phyloP scores from a whole-genome alignment of 2,113 vertebrate genomes.

The Noturus placidus region DNA sequence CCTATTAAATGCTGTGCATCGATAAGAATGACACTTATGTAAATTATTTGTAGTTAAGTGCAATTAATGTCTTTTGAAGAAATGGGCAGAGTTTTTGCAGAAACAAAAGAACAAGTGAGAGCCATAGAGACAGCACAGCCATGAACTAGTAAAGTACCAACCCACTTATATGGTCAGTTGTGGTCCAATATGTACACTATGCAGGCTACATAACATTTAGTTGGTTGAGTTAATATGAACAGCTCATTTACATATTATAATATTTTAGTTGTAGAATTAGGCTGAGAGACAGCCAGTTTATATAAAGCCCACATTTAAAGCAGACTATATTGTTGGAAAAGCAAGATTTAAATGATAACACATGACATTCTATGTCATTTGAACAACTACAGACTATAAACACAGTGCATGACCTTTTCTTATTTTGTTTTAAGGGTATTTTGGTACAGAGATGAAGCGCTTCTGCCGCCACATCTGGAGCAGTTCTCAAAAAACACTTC shows the following conservation, averaged over 20 bases:
- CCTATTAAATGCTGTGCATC: not conserved
- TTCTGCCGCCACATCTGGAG: no score
- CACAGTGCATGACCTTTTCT: not conserved
- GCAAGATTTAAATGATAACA: not conserved
- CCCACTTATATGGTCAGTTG: not conserved
- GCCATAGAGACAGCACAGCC: not conserved
- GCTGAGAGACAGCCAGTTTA: not conserved
- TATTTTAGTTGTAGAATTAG: no score
- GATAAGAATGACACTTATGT: not conserved
- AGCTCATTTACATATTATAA: not conserved
- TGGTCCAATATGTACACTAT: not conserved
- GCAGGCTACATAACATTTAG: not conserved
- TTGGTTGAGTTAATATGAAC: not conserved
- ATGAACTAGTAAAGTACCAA: not conserved
- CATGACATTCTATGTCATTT: not conserved
- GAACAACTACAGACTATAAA: not conserved
- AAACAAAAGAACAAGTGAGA: not conserved
- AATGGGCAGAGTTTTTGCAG: not conserved
- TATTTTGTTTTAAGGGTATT: not conserved
- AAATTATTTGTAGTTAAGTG: not conserved
- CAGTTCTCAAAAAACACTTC: no score
- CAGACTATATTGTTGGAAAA: not conserved
- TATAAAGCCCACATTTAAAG: not conserved
- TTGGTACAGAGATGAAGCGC: no score
- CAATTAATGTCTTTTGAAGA: not conserved